phyloP scores from a whole-genome alignment of 2,797 vertebrate species.

The Crenuchus spilurus region DNA sequence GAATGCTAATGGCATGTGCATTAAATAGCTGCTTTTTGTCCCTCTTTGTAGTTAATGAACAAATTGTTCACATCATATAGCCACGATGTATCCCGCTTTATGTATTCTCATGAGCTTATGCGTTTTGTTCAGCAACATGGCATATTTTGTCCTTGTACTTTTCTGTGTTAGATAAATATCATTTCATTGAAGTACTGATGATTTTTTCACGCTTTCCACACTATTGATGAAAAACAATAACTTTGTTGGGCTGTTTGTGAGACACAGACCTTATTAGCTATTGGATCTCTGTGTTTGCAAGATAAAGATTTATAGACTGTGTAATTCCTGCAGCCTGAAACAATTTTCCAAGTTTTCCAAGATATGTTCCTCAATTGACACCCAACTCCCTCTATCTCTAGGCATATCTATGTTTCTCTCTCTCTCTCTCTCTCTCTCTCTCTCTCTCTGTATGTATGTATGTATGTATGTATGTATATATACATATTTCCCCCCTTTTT shows the following conservation, averaged over 20 bases:
- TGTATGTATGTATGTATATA: too few relatives aligned
- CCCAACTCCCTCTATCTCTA: slow-evolving; percentile 5
- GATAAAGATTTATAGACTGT: neutral
- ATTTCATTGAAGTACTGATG: neutral
- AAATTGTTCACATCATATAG: neutral
- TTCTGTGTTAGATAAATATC: neutral
- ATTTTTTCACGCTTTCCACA: neutral
- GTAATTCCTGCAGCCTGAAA: slow-evolving; percentile 7
- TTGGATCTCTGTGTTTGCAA: neutral
- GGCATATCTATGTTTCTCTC: too few relatives aligned
- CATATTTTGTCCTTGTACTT: neutral
- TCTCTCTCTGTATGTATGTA: too few relatives aligned
- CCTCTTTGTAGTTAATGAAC: neutral
- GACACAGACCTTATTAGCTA: neutral
- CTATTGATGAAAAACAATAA: neutral
- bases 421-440: too few relatives aligned
- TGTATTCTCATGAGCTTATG: neutral
- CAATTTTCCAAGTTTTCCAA: slow-evolving; percentile 9
- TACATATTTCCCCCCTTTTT: neutral
- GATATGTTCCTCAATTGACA: neutral
- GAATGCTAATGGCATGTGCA: slow-evolving; percentile 23
- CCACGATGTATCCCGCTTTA: too few relatives aligned
- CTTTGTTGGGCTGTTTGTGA: neutral
- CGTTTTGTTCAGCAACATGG: neutral
- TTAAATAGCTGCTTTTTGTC: neutral